Base-by-base conservation (phyloP, 23 tunicate genomes). In the Halocynthia aurantium region DNA sequence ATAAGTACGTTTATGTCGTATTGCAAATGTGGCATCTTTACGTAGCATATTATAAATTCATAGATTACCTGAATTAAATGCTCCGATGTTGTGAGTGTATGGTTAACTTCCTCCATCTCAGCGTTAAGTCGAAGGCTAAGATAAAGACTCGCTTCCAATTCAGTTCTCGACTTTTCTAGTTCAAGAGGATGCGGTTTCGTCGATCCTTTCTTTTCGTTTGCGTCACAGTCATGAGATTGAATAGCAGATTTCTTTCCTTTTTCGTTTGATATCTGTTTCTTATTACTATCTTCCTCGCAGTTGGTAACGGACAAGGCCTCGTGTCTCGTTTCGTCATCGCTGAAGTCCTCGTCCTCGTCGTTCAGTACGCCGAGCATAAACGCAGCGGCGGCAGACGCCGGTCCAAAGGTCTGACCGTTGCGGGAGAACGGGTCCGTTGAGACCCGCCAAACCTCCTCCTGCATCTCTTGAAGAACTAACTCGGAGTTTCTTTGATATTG, bases 401-500 rank as follows among this genome's bases (percentile, higher is more conserved):
- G 50, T 8, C 56, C 56, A 8, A 21, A 44, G 8, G 52, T 72
- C 64, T 63, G 17, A 22, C 51, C 11, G 73, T 61, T 63, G 19
- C n/a, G 20, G 8, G 18, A 10, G 49, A 53, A 68, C 56, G 82
- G 71, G 52, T 84, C 80, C 64, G 61, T 81, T 44, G 97, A 76
- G 51, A 77, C 76, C 64, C 68, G 88, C 97, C 97, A 90, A 21
- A 81, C 84, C 76, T 90, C 97, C 19, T 85, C 90, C 52, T 77
- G 87, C 73, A 85, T 81, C 52, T 90, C 90, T 53, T 90, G 97
- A 13, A 85, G 81, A 22, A 81, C 64, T 22, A 84, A 76, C 20
- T 90, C 90, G 18, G 80, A 71, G 44, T 82, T 76, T 17, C 98
- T 80, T 67, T 86, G 82, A 74, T 69, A 50, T 74, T 92, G 92